Conservation (phyloP, 2,888 invertebrate genomes). For the Megastigmus dorsalis region DNA sequence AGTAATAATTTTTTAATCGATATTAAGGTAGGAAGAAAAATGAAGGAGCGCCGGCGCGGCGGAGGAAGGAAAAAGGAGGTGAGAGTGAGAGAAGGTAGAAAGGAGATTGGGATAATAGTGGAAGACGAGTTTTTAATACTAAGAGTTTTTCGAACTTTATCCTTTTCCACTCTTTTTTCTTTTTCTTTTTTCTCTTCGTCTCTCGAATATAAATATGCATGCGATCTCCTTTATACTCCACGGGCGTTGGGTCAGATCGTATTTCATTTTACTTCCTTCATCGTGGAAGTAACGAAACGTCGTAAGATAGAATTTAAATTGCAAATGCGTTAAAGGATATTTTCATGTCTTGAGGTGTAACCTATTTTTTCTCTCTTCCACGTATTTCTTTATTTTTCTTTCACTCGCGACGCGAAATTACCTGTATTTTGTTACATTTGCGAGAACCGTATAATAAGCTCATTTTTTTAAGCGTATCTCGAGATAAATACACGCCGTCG, state of each 20-base stretch:
- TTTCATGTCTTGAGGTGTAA: slow-evolving; percentile 43
- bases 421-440: neutral
- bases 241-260: slow-evolving; percentile 42
- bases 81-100: neutral
- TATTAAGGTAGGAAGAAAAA: too few relatives aligned
- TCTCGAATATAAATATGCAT: slow-evolving; percentile 53
- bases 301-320: slow-evolving; percentile 50
- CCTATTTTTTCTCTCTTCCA: slow-evolving; percentile 33
- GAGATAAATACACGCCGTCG: neutral
- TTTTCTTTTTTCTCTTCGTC: neutral
- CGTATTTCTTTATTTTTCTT: slow-evolving; percentile 5
- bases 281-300: slow-evolving; percentile 50
- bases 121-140: slow-evolving; percentile 42
- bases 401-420: neutral
- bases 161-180: slow-evolving; percentile 28
- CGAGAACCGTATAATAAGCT: neutral
- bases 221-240: slow-evolving; percentile 43
- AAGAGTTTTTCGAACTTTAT: slow-evolving; percentile 48
- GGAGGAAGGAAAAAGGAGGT: neutral
- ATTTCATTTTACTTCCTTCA: slow-evolving; percentile 53
- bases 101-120: neutral
- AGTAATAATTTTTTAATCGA: too few relatives aligned
- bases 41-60: too few relatives aligned
- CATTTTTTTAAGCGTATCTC: neutral
- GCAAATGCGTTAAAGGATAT: slow-evolving; percentile 49